phyloP scores from a whole-genome alignment of 2,113 vertebrate species.

The Ramphastos sulfuratus region DNA sequence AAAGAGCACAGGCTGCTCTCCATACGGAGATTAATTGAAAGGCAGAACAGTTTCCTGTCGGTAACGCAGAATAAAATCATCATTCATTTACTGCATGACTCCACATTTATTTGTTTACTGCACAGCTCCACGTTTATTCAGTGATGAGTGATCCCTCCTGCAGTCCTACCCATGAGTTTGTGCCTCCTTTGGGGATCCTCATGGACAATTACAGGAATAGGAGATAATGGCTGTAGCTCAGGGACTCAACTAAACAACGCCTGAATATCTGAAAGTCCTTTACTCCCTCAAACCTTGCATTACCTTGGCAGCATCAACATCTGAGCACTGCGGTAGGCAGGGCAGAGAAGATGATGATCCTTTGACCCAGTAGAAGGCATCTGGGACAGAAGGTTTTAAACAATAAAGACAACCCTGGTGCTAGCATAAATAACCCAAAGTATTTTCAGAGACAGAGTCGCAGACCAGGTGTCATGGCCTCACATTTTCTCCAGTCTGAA shows the following conservation, averaged over 20 bases:
- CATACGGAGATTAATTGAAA: not conserved
- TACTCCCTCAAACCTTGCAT: not conserved
- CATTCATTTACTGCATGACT: not conserved
- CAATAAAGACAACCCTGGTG: not conserved
- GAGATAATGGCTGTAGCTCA: not conserved
- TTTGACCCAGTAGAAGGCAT: not conserved
- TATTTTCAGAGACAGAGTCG: not conserved
- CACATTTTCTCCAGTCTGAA: not conserved
- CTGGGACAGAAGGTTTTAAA: not conserved
- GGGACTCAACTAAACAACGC: not conserved
- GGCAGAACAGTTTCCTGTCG: not conserved
- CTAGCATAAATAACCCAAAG: not conserved
- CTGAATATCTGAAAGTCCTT: not conserved
- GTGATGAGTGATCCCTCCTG: not conserved
- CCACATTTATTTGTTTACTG: not conserved
- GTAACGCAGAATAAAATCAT: not conserved
- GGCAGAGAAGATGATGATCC: fast-evolving
- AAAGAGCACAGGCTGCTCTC: not conserved
- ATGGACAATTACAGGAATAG: not conserved
- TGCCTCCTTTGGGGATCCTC: not conserved
- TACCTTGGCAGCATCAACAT: not conserved
- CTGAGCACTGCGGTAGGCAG: not conserved
- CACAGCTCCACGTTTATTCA: not conserved
- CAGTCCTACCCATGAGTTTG: not conserved
- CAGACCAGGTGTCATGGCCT: not conserved